A percentile compares a stretch with the other conserved stretches of the same genome.
phyloP scores from a whole-genome alignment of 2,888 invertebrate species.

The Andrena minutula region DNA sequence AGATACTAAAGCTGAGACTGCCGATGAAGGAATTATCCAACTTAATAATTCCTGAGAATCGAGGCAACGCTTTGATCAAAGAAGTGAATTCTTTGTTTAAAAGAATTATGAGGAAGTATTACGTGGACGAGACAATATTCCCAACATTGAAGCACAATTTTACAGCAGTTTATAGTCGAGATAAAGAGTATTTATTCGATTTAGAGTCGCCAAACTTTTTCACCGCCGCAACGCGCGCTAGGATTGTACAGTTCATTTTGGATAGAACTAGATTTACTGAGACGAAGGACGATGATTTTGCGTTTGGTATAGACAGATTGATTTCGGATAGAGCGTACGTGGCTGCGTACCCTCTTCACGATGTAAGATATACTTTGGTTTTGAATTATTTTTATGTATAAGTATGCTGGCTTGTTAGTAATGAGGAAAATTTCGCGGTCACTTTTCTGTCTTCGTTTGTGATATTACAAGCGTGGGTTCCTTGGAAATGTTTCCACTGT shows the following conservation, averaged over 20 bases:
- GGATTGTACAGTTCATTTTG: conserved; percentile 96
- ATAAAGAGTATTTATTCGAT: conserved; percentile 97
- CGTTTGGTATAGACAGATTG: conserved; percentile 93
- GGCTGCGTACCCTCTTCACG: conserved; percentile 95
- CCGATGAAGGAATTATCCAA: conserved; percentile 95
- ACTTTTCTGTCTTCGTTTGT: too few species aligned
- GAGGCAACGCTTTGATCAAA: conserved; percentile 86
- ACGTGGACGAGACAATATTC: conserved; percentile 90
- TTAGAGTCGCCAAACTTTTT: conserved; percentile 93
- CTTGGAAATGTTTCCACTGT: background rate
- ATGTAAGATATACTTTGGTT: conserved; percentile 87
- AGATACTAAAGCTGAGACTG: conserved; percentile 96
- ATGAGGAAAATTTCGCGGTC: too few species aligned
- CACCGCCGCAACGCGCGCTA: conserved; percentile 93
- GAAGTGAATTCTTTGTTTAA: conserved; percentile 87
- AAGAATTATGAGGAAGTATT: conserved; percentile 87
- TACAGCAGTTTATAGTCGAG: conserved; percentile 95
- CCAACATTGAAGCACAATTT: conserved; percentile 92
- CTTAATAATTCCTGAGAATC: conserved; percentile 88
- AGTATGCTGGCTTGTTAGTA: too few species aligned
- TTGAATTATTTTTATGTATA: background rate
- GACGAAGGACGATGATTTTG: conserved; percentile 89
- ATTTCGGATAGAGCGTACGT: conserved; percentile 90
- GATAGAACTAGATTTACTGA: conserved; percentile 93
- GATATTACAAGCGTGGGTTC: background rate